A percentile compares a stretch with the other conserved stretches of the same genome.
These are phyloP conservation scores for Callaeas wilsoni DNA, from an alignment of 2,113 vertebrate genomes.

Conservation along the genomic window DNA sequence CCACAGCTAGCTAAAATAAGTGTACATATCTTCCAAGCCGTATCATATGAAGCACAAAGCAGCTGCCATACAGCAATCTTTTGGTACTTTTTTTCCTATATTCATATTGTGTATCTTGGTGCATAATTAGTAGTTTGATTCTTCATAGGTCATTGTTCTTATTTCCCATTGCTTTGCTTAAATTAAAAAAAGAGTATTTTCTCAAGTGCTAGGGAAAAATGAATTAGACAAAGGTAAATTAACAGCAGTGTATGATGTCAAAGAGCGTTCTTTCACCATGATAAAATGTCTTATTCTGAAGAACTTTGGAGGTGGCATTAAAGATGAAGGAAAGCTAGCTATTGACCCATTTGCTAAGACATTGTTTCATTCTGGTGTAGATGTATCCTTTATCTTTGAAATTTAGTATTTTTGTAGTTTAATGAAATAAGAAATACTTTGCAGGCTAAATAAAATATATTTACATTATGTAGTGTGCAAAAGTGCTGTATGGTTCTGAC, in stretches of 20 bases:
- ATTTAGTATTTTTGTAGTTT: neutral
- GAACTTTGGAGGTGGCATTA: neutral
- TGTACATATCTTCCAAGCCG: neutral
- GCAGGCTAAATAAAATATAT: too few relatives aligned
- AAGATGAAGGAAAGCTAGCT: neutral
- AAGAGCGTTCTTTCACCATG: neutral
- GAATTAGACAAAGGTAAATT: neutral
- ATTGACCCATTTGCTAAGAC: neutral
- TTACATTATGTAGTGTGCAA: fast-evolving
- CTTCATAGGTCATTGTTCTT: neutral
- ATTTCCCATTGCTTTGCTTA: neutral
- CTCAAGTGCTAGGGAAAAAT: neutral
- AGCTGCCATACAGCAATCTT: neutral
- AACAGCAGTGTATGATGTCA: neutral
- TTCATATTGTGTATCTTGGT: neutral
- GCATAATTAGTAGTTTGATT: neutral
- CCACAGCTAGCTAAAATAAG: neutral
- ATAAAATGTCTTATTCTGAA: neutral
- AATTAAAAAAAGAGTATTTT: neutral
- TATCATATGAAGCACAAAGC: neutral
- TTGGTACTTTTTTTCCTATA: neutral
- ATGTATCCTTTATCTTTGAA: neutral
- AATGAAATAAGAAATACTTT: too few relatives aligned
- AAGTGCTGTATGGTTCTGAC: neutral
- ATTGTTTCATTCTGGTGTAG: neutral